Base-by-base conservation (phyloP, 2,113 vertebrate species). In the Nerophis ophidion region DNA sequence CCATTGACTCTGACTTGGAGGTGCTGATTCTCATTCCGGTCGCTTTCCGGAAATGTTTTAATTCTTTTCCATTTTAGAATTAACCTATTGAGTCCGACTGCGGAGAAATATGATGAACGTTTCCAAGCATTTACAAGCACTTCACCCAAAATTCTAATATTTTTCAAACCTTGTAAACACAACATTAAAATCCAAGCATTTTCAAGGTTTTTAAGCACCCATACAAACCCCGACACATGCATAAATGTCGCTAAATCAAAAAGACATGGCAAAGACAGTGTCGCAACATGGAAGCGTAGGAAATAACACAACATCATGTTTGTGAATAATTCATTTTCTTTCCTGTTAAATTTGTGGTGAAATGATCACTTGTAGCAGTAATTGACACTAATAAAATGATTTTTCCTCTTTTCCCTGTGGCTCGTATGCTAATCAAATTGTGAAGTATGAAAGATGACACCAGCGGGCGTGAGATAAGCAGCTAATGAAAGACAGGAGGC, bases 401-500 rank as follows among this genome's bases (percentile, higher is more conserved):
- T 70, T 75, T 79, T 65, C 66, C 42, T 69, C 68, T 75, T 79
- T 47, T 70, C 76, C 71, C 49, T 15, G 56, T 59, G 72, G 82
- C 86, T 86, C 83, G 83, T 75, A 83, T 86, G 78, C 82, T 80
- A 85, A 88, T 89, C 81, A 87, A 81, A 84, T 82, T 86, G 72
- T 86, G 88, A 90, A 87, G 79, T 84, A 87, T 91, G 82, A 82
- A 82, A 83, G 80, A 81, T 82, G 86, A 85, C 87, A 87, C 80
- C 81, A 85, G 85, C 78, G 47, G 77, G 72, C 61, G 54, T 85
- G 81, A 56, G n/a, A 87, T 86, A 81, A 84, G 75, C 67, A 55
- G 61, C 67, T 88, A 84, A 85, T 88, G 82, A 87, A 85, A 81
- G 77, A 81, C 74, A 66, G 79, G 68, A 72, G 70, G 81, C 75